Base-by-base conservation (phyloP, 1,140 invertebrate genomes). In the Papilio aristodemus region DNA sequence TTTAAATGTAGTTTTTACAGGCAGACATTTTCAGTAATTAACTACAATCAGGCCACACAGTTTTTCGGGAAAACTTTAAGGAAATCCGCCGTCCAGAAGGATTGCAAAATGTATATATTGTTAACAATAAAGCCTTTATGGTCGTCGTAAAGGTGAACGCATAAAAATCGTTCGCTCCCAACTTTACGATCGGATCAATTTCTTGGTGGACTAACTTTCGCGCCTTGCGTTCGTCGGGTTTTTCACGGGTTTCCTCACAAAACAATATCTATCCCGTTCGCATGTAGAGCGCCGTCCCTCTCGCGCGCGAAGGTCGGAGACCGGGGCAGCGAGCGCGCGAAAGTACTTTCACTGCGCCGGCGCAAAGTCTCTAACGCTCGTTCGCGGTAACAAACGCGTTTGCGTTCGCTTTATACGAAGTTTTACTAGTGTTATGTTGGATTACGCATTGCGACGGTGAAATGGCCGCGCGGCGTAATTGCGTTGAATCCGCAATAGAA, bases 271-370 rank as follows among this genome's bases (percentile, higher is more conserved):
- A 68, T 89, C 86, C 72, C 81, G 71, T 64, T 87, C 78, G n/a
- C 39, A 17, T 67, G 63, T 81, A 79, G 76, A 57, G 73, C 72
- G 66, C 66, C 58, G 71, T 84, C 83, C 70, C 74, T 17, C 57
- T 82, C 75, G 70, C 74, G 17, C 72, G 70, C 76, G 73, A 76
- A 80, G 86, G 85, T 90, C 83, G 83, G 80, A 83, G 87, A 89
- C 87, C 88, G 86, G 84, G 83, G 78, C 85, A 80, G 80, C 80
- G 83, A 81, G 85, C 84, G 80, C 86, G 84, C 86, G 86, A 90
- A 90, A 90, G 88, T 83, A 90, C 88, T 90, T 90, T 90, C 88
- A 87, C 88, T 89, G 85, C 85, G 84, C 84, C 39, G 71, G 81
- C 85, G 86, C 82, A 83, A 74, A 84, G 75, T 83, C 78, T 77